Base-by-base conservation (phyloP, 2,797 vertebrate species). In the Sebastes minor region DNA sequence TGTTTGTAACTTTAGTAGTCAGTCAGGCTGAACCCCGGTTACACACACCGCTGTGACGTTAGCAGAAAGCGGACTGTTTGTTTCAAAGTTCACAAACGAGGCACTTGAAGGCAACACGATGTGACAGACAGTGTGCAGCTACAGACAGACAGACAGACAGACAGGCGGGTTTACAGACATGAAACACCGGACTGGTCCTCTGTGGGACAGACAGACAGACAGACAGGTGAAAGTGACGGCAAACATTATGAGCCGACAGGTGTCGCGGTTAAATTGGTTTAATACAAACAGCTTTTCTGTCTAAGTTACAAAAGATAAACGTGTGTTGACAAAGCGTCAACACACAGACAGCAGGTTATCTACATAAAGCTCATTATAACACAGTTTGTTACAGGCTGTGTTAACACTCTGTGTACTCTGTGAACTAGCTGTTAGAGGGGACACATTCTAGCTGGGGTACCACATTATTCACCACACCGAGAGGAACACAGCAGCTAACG, bases 401-500 rank as follows among this genome's bases (percentile, higher is more conserved):
- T 62, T 65, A 4, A 12, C 20, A 5, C 38, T 1, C 13, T 38
- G 13, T 38, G 35, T 8, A 52, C 56, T 70, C 27, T 30, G 20
- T 3, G 6, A 20, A 25, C 23, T 8, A 35, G 38, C 7, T 30
- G 30, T 38, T 1, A 20, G 9, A 10, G 10, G 63, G 28, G 71
- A 23, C 62, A 27, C 9, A 49, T 18, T 72, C 42, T 66, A 63
- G 28, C 62, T 11, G 22, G 77, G 79, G 60, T 6, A 52, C 80
- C 73, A 62, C 63, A 84, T 81, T 80, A 66, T 74, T 22, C 86
- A 71, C 25, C 3, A 88, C 88, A 88, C 80, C 78, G 77, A 61
- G 57, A 79, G 61, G 81, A 89, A 74, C 85, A 89, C 84, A 85
- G 25, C 53, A 67, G 55, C 87, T 92, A 91, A 89, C 83, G 88